Percentiles rank a stretch among this genome's conserved stretches.
Evolutionary conservation across 2,797 vertebrate species (phyloP).

Genomic region (Phyllotis vaccarum): DNA sequence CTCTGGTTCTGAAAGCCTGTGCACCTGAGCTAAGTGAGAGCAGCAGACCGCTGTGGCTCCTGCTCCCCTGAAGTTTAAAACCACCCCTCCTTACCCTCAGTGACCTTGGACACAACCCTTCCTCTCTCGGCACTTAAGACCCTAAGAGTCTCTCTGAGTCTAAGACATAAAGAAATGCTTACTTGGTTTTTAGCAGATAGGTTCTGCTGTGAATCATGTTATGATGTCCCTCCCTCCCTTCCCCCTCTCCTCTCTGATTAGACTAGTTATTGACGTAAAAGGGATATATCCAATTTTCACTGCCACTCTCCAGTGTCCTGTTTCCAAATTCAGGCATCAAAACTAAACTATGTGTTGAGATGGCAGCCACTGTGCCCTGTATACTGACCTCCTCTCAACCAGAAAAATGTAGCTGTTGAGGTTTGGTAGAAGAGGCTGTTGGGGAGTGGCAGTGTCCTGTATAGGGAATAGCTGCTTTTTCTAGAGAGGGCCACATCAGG

Average conservation of each 20-base stretch:
- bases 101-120: neutral
- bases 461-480: neutral
- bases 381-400: neutral
- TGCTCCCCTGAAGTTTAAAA: neutral
- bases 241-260: neutral
- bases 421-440: neutral
- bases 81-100: neutral
- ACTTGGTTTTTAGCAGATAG: neutral
- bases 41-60: neutral
- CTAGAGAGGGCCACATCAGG: neutral
- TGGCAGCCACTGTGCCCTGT: neutral
- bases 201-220: neutral
- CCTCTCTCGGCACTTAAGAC: neutral
- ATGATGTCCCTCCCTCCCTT: too few relatives aligned
- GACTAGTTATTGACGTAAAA: neutral
- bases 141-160: constrained; percentile 14
- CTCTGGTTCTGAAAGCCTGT: neutral
- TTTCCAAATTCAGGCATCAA: neutral
- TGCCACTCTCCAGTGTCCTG: neutral
- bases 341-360: neutral
- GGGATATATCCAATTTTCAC: neutral
- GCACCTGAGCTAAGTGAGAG: too few relatives aligned
- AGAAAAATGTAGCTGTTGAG: neutral
- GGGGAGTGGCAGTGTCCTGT: neutral
- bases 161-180: neutral